Evolutionary conservation across 2,888 invertebrate species (phyloP), one percentile per base, ranked within the genome.

Genomic region (Capitulum mitella): DNA sequence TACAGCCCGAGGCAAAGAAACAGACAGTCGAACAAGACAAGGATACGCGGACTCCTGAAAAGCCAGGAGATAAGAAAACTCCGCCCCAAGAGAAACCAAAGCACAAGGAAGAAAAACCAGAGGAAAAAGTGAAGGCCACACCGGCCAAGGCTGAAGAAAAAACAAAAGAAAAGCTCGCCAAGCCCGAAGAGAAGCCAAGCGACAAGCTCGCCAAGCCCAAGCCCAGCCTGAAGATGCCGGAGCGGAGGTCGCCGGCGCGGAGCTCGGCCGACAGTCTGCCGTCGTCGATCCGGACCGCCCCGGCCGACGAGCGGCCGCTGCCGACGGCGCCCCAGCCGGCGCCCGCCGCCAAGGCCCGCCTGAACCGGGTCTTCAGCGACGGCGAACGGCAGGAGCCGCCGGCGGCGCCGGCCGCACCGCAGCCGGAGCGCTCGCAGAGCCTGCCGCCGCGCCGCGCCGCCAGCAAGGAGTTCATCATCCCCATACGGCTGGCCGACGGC

Each of bases 381-480:
- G n/a, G n/a, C n/a, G n/a, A n/a, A n/a, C n/a, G n/a, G n/a, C n/a
- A n/a, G n/a, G 70, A 26, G 0, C 1, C 14, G 64, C 64, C 14
- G 32, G 29, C 61, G 32, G 61, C 32, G 61, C 61, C 70, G 26
- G 70, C 64, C 22, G 37, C 64, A 1, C 75, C 76, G 32, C 48
- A 6, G 6, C 26, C 54, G 29, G 54, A 51, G 48, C n/a, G 26
- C 5, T 8, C 70, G 8, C 46, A 48, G 8, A 48, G 34, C 22
- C 81, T 80, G 58, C 75, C 81, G 19, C 80, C 80, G 32, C 79
- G 80, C 10, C 82, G 81, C 78, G 70, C 81, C 26, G 80, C 81
- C 34, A 80, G 80, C 64, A 77, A 81, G 32, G 82, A 82, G 76
- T 78, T 80, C 46, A 82, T 82, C 70, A 82, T 82, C 76, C 82